These are phyloP conservation scores for Chaetops frenatus DNA, from an alignment of 2,113 vertebrate species.

Conservation along the genomic window DNA sequence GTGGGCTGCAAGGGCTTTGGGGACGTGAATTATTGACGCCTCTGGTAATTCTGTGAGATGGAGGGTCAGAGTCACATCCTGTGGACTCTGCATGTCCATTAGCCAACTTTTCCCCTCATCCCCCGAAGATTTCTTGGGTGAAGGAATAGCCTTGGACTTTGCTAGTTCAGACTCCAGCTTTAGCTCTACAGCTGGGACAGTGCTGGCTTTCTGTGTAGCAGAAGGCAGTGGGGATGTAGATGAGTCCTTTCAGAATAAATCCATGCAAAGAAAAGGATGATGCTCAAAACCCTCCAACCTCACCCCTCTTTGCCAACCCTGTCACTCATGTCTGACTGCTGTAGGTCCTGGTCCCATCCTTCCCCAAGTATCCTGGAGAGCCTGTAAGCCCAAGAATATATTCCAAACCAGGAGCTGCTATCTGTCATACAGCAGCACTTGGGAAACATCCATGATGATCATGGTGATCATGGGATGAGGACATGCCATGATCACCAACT, in stretches of 20 bases:
- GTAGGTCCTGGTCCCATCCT: neutral
- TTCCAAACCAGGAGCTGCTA: neutral
- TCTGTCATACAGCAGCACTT: neutral
- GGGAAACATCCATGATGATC: neutral
- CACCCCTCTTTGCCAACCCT: neutral
- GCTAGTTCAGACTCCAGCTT: neutral
- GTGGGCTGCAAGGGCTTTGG: neutral
- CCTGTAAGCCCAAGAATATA: neutral
- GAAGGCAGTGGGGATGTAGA: neutral
- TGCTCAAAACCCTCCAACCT: neutral
- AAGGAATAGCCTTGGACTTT: neutral
- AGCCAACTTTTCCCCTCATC: fast-evolving
- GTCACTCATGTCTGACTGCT: neutral
- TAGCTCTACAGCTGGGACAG: neutral
- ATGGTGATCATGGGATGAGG: fast-evolving
- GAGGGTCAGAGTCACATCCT: neutral
- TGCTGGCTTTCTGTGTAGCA: neutral
- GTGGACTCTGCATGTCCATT: fast-evolving
- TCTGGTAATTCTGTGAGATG: neutral
- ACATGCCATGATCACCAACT: neutral
- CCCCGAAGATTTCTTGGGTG: neutral
- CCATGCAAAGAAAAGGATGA: neutral
- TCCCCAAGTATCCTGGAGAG: fast-evolving
- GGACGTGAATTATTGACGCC: neutral
- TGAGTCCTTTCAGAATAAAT: neutral